phyloP scores from a whole-genome alignment of 2,888 invertebrate species.

The Clitarchus hookeri region DNA sequence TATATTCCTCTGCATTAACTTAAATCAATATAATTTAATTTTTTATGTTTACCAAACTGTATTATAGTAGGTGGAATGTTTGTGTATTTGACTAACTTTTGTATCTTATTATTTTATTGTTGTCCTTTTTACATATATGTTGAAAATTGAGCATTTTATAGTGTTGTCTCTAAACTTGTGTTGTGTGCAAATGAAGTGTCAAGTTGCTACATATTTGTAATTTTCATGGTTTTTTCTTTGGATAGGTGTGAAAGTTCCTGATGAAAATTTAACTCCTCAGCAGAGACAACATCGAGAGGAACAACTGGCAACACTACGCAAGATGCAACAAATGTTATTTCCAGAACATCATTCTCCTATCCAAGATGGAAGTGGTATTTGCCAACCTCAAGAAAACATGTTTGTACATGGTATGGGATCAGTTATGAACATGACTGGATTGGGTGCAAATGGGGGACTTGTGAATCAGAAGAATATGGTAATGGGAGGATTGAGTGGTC shows the following conservation, averaged over 20 bases:
- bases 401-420: conserved; percentile 34
- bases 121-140: too few relatives aligned
- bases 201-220: background rate
- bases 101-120: too few relatives aligned
- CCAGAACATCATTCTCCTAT: conserved; percentile 67
- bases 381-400: conserved; percentile 36
- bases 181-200: too few relatives aligned
- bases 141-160: too few relatives aligned
- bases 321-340: conserved; percentile 92
- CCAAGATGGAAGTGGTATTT: conserved; percentile 29
- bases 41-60: too few relatives aligned
- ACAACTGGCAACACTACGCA: conserved; percentile 85
- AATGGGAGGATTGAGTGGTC: conserved; percentile 43
- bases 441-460: conserved; percentile 40
- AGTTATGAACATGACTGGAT: conserved; percentile 43
- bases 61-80: too few relatives aligned
- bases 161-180: too few relatives aligned
- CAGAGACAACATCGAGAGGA: conserved; percentile 93
- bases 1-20: too few relatives aligned
- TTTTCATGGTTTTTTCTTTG: background rate
- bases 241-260: conserved; percentile 84
- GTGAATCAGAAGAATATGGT: conserved; percentile 34
- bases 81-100: too few relatives aligned
- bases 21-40: too few relatives aligned
- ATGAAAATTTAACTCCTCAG: conserved; percentile 95